phyloP scores from a whole-genome alignment of 2,797 vertebrate genomes.

The Acipenser ruthenus region DNA sequence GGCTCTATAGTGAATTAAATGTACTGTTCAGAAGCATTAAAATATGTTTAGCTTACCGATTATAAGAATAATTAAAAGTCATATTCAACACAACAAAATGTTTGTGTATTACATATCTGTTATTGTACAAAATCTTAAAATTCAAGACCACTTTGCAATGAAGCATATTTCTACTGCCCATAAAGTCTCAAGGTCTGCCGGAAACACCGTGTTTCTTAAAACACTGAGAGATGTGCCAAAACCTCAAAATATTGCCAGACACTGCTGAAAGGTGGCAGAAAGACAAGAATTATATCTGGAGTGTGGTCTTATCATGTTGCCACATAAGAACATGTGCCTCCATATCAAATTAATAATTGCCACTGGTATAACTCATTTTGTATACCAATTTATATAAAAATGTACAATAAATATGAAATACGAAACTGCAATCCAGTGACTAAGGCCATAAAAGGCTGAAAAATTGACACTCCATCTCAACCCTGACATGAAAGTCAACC shows the following conservation, averaged over 20 bases:
- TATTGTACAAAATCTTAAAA: too few relatives aligned
- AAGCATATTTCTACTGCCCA: slow-evolving; percentile 49
- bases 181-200: slow-evolving; percentile 41
- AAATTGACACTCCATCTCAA: too few relatives aligned
- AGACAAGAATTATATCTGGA: slow-evolving; percentile 20
- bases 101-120: too few relatives aligned
- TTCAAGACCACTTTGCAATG: slow-evolving; percentile 12
- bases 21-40: too few relatives aligned
- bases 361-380: background rate
- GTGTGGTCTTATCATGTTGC: slow-evolving; percentile 1
- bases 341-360: background rate
- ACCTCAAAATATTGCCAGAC: slow-evolving; percentile 28
- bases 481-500: too few relatives aligned
- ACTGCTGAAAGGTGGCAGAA: slow-evolving; percentile 35
- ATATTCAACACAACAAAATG: too few relatives aligned
- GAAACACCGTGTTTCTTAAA: slow-evolving; percentile 59
- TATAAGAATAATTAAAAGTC: too few relatives aligned
- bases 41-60: too few relatives aligned
- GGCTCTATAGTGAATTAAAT: too few relatives aligned
- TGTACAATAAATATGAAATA: too few relatives aligned
- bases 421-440: too few relatives aligned
- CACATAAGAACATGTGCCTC: background rate
- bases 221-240: slow-evolving; percentile 53
- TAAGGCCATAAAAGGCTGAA: too few relatives aligned
- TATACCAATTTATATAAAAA: slow-evolving; percentile 7